A percentile compares a stretch with the other conserved stretches of the same genome.
These are phyloP conservation scores for Hippocampus zosterae DNA, from an alignment of 2,113 vertebrate genomes.

Conservation along the genomic window DNA sequence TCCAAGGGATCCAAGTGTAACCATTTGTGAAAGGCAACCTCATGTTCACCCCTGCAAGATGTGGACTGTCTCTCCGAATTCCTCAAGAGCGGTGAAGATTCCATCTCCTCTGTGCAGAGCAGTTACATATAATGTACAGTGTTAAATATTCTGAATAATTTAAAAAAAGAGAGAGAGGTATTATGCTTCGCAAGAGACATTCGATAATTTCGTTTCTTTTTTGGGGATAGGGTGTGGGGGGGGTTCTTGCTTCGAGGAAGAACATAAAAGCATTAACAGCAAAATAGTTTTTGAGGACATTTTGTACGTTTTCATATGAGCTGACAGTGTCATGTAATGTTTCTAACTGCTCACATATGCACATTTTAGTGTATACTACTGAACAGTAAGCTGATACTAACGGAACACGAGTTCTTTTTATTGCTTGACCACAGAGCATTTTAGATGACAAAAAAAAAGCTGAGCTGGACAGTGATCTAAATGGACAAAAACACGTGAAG, in stretches of 20 bases:
- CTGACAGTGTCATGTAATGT: slow-evolving; percentile 95
- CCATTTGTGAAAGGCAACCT: slow-evolving; percentile 69
- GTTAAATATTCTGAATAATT: slow-evolving; percentile 86
- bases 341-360: slow-evolving; percentile 96
- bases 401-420: slow-evolving; percentile 87
- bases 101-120: slow-evolving; percentile 83
- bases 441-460: slow-evolving; percentile 76
- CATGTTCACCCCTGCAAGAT: slow-evolving; percentile 34
- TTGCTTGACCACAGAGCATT: slow-evolving; percentile 86
- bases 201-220: slow-evolving; percentile 71
- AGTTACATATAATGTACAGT: slow-evolving; percentile 82
- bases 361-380: slow-evolving; percentile 97
- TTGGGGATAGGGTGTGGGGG: slow-evolving; percentile 26
- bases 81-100: slow-evolving; percentile 61
- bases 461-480: slow-evolving; percentile 75
- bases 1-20: slow-evolving; percentile 99
- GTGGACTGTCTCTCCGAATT: slow-evolving; percentile 22
- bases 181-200: slow-evolving; percentile 84
- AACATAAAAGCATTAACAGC: slow-evolving; percentile 83
- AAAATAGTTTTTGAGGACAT: slow-evolving; percentile 95
- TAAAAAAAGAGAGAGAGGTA: slow-evolving; percentile 75
- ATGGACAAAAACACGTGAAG: slow-evolving; percentile 61
- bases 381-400: slow-evolving; percentile 88
- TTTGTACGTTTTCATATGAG: slow-evolving; percentile 99
- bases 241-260: slow-evolving; percentile 86